Evolutionary conservation across 2,797 vertebrate genomes (phyloP).

Genomic region (Artibeus lituratus): DNA sequence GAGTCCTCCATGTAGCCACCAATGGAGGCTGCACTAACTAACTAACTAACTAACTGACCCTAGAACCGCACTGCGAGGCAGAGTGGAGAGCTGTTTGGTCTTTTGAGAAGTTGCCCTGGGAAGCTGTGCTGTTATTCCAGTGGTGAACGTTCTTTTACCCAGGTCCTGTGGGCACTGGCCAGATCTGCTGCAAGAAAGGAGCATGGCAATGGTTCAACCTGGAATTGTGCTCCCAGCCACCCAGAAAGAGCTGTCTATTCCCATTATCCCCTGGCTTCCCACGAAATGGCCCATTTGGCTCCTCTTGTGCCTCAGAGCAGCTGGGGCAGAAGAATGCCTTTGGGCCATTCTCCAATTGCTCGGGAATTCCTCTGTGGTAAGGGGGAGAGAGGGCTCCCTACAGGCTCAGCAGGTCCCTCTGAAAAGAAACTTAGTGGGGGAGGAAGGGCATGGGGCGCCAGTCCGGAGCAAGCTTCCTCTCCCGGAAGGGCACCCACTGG

Average conservation of each 20-base stretch:
- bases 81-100: not conserved
- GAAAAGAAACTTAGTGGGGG: not conserved
- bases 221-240: not conserved
- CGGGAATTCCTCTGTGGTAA: not conserved
- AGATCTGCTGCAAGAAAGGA: not conserved
- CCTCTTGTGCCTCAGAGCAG: not conserved
- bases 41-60: not conserved
- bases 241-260: not conserved
- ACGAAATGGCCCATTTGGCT: not conserved
- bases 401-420: not conserved
- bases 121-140: not conserved
- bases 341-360: not conserved
- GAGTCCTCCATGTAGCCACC: not conserved
- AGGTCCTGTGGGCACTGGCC: not conserved
- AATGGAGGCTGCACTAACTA: not conserved
- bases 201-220: not conserved
- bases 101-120: not conserved
- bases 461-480: not conserved
- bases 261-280: not conserved
- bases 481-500: rapidly evolving
- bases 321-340: not conserved
- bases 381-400: not conserved
- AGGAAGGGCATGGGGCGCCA: not conserved
- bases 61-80: not conserved
- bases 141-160: not conserved